Evolutionary conservation across 2,113 vertebrate genomes (phyloP), one percentile per base, ranked within the genome.

Genomic region (Vimba vimba): DNA sequence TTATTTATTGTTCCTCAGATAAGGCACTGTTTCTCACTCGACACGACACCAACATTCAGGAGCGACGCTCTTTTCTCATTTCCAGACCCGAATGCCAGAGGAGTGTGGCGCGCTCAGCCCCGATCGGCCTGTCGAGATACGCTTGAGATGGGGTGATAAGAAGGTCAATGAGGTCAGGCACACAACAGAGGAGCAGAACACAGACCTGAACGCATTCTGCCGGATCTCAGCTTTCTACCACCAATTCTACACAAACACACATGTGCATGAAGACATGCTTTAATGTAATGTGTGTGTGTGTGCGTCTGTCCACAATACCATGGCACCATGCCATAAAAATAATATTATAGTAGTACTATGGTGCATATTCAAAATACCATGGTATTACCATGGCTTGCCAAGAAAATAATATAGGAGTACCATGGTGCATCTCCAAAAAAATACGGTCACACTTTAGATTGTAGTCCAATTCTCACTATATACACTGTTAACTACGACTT

Each of bases 11-110:
- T 13, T 33, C 33, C 33, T 27, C 27, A 27, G 27, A 27, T 27
- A 27, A 27, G 27, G 27, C 27, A 27, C 55, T 55, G 52, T 64
- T 33, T 68, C 47, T 69, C 73, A 45, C 36, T 25, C 33, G 33
- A 62, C 71, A 39, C 73, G 62, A 66, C 59, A 66, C 39, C 59
- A 55, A 55, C 45, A 64, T 85, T 62, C 74, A 68, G 62, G n/a
- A 71, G 19, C 43, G 7, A 39, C 3, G 47, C 66, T 73, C 21
- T 55, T 66, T 62, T 30, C 36, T 12, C 60, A 62, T 43, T 74
- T 47, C 57, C 39, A 77, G 45, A 50, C 21, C 17, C 71, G n/a
- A 45, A 43, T 15, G 71, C 69, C 57, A 33, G 19, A 39, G 30
- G n/a, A 60, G 52, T 66, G 59, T n/a, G 33, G n/a, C 23, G 2